These are phyloP conservation scores for Craterocephalus amniculus DNA, from an alignment of 2,797 vertebrate species.

Conservation along the genomic window DNA sequence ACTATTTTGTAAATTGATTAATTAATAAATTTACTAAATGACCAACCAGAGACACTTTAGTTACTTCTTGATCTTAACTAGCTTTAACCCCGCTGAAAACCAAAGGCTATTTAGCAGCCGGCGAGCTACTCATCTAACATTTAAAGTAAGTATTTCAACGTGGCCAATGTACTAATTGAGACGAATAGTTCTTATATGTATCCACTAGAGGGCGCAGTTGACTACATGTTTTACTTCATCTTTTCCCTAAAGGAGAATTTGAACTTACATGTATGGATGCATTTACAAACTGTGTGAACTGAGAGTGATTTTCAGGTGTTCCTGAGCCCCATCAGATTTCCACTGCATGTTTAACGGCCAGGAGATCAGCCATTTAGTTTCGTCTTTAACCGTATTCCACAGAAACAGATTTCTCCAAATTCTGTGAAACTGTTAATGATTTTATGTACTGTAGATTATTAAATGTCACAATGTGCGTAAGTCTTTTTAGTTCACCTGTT, in stretches of 20 bases:
- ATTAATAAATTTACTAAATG: too few relatives aligned
- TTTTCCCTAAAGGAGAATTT: not conserved
- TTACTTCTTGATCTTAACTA: not conserved
- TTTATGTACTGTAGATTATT: not conserved
- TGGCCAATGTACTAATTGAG: not conserved
- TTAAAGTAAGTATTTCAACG: too few relatives aligned
- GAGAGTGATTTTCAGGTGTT: not conserved
- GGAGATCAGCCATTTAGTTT: not conserved
- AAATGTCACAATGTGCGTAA: not conserved
- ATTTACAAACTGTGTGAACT: not conserved
- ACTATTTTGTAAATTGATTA: too few relatives aligned
- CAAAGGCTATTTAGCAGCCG: too few relatives aligned
- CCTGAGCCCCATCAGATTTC: not conserved
- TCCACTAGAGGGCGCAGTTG: slow-evolving; percentile 48
- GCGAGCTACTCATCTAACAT: too few relatives aligned
- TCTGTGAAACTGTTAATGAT: not conserved
- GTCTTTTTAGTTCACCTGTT: not conserved
- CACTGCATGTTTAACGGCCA: not conserved
- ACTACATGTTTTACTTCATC: not conserved
- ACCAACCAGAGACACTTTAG: not conserved
- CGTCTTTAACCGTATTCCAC: not conserved
- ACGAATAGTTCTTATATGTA: not conserved
- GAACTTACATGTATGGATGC: not conserved
- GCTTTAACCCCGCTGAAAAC: not conserved
- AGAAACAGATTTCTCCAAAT: not conserved